Base-by-base conservation (phyloP, 2,113 vertebrate genomes). In the Tinamus guttatus region DNA sequence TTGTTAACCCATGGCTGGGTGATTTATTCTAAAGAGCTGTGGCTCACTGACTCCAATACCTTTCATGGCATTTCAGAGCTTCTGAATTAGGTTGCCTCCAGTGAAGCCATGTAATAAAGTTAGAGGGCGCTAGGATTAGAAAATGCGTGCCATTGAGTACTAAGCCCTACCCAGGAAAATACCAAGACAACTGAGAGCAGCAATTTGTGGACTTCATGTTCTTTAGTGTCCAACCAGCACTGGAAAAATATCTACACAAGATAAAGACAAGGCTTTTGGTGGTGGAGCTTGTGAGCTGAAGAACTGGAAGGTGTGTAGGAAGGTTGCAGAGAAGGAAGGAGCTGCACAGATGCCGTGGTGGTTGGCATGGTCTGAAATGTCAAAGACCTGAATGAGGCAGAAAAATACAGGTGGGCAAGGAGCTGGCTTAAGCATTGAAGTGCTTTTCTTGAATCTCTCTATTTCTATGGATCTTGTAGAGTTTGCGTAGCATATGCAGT, bases 31-130 rank as follows among this genome's bases (percentile, higher is more conserved):
- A 54, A 25, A 67, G 79, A 80, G 51, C 13, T 88, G 9, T 9
- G 47, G 15, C 28, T 54, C 15, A 27, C 34, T 54, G 63, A 30
- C 4, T 84, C 38, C 62, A 58, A 34, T 32, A 27, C 59, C 14
- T 85, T 54, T 0, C 0, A 1, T 30, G 13, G 34, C 63, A 7
- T 30, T 83, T 65, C 28, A 3, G 36, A 22, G 0, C 0, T 34
- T 83, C 68, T 41, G 51, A 82, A 73, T 41, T 13, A 60, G 24
- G 24, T 24, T 65, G 25, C 38, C 56, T 54, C 4, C 34, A 68
- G 27, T 51, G 59, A 65, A 30, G 62, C 19, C 36, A 45, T 49
- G 45, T 25, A 49, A 18, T 11, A 32, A 70, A 54, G 52, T 54
- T 27, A 47, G 5, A 13, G 34, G 75, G 62, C 19, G 14, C 34